Evolutionary conservation across 2,113 vertebrate species (phyloP).

Genomic region (Xiphias gladius): DNA sequence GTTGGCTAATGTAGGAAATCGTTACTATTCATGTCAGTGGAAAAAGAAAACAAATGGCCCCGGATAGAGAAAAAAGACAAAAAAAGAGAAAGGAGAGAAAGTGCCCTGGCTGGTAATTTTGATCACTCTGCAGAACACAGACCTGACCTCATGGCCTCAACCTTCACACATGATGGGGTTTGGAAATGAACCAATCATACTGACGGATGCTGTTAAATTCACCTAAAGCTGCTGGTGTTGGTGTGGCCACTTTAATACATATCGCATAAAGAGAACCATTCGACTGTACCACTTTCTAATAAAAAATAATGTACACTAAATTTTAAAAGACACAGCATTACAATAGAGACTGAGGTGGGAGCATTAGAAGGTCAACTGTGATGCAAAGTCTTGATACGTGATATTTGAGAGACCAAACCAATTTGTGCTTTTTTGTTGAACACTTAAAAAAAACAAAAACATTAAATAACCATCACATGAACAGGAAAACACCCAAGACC

Average conservation of each 20-base stretch:
- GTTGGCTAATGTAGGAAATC: slow-evolving; percentile 61
- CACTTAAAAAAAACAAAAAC: slow-evolving; percentile 16
- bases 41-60: slow-evolving; percentile 45
- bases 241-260: slow-evolving; percentile 62
- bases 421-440: no score
- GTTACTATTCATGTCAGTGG: slow-evolving; percentile 48
- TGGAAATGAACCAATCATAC: slow-evolving; percentile 79
- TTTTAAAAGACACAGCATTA: slow-evolving; percentile 68
- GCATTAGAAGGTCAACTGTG: slow-evolving; percentile 75
- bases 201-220: slow-evolving; percentile 72
- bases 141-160: slow-evolving; percentile 72
- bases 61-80: neutral
- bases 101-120: slow-evolving; percentile 47
- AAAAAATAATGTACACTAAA: slow-evolving; percentile 61
- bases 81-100: slow-evolving; percentile 29
- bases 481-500: slow-evolving; percentile 40
- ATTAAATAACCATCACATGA: slow-evolving; percentile 56
- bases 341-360: slow-evolving; percentile 47
- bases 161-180: slow-evolving; percentile 78
- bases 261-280: slow-evolving; percentile 59
- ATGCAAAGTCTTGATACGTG: slow-evolving; percentile 74
- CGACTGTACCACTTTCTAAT: slow-evolving; percentile 60
- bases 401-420: slow-evolving; percentile 80
- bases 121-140: slow-evolving; percentile 64
- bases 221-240: slow-evolving; percentile 58